Evolutionary conservation across 2,888 invertebrate genomes (phyloP).

Genomic region (Drosophila pseudotakahashii): DNA sequence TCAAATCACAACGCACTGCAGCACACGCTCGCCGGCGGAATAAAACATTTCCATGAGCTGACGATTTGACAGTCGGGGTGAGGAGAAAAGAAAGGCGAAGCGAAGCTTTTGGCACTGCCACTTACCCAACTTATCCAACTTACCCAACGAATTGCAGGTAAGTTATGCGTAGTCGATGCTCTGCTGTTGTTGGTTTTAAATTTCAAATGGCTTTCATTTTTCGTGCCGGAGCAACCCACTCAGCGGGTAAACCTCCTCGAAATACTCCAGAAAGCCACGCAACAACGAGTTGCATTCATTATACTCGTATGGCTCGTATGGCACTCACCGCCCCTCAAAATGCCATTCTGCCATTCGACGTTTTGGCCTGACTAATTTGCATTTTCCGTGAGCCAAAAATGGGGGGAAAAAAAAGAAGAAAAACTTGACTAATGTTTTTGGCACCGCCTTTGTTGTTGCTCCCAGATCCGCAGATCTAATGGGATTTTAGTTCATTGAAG

Average conservation of each 20-base stretch:
- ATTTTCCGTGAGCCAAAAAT: slow-evolving; percentile 64
- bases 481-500: slow-evolving; percentile 71
- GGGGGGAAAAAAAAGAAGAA: slow-evolving; percentile 43
- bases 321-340: slow-evolving; percentile 1
- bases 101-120: slow-evolving; percentile 50
- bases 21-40: slow-evolving; percentile 27
- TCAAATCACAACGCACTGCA: slow-evolving; percentile 30
- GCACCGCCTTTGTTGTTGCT: slow-evolving; percentile 40
- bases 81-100: not conserved
- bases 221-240: slow-evolving; percentile 20
- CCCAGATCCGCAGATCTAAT: slow-evolving; percentile 61
- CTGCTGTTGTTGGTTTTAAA: slow-evolving; percentile 48
- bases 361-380: slow-evolving; percentile 61
- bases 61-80: slow-evolving; percentile 53
- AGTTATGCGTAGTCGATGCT: slow-evolving; percentile 60
- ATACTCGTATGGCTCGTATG: slow-evolving; percentile 46
- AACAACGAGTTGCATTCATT: slow-evolving; percentile 69
- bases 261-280: slow-evolving; percentile 45
- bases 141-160: slow-evolving; percentile 31
- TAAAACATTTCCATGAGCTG: slow-evolving; percentile 52
- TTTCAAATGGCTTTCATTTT: slow-evolving; percentile 52
- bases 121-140: slow-evolving; percentile 54
- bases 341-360: slow-evolving; percentile 37
- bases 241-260: slow-evolving; percentile 22
- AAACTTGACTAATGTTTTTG: slow-evolving; percentile 70